Conservation (phyloP, 2,113 vertebrate species). For the Pipa parva region DNA sequence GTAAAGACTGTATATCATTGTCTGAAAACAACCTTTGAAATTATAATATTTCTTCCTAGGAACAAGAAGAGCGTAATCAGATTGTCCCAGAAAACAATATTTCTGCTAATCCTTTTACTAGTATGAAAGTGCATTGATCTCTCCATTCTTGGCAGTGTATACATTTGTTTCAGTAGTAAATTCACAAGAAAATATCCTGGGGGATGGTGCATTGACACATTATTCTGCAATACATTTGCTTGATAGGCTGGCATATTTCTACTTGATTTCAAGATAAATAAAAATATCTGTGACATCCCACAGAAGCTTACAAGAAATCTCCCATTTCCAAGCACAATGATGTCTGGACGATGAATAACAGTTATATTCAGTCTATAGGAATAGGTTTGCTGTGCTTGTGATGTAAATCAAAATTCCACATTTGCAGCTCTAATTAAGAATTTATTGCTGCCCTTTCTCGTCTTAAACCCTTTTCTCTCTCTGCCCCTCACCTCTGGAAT, state of each 20-base stretch:
- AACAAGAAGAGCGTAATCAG: conserved; percentile 18
- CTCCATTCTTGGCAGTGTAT: background rate
- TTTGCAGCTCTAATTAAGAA: no score
- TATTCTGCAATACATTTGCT: conserved; percentile 10
- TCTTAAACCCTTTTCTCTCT: no score
- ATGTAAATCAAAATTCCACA: no score
- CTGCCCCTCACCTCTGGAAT: no score
- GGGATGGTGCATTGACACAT: conserved; percentile 3
- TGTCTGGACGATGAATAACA: no score
- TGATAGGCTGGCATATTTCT: conserved; percentile 5
- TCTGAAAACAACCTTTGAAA: conserved; percentile 20
- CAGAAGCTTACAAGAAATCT: background rate
- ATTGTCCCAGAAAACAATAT: conserved; percentile 38
- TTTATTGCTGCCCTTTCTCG: no score
- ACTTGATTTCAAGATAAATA: conserved; percentile 17
- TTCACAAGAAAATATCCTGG: conserved; percentile 25
- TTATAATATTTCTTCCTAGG: conserved; percentile 31
- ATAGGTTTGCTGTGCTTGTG: background rate
- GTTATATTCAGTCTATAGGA: no score
- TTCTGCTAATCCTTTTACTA: conserved; percentile 31
- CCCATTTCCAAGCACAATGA: background rate
- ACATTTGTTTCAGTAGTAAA: conserved; percentile 23
- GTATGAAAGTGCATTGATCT: conserved; percentile 39
- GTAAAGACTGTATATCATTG: no score
- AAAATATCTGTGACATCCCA: background rate